Conservation (phyloP, 2,888 invertebrate genomes). For the Cyrtodaria siliqua region DNA sequence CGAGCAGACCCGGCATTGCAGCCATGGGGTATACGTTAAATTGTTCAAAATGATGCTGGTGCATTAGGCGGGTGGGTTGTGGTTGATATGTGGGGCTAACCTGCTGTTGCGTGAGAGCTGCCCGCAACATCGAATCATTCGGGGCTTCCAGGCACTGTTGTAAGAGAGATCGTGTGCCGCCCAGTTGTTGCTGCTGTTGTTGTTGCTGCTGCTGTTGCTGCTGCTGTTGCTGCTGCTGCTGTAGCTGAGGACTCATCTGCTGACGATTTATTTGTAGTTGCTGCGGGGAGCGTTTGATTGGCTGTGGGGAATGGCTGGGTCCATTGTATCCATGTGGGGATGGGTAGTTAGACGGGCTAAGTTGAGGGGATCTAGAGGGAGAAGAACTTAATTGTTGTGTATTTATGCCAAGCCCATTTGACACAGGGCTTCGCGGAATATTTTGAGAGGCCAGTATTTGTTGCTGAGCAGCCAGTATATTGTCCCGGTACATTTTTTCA, state of each 20-base stretch:
- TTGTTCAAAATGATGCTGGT: constrained; percentile 33
- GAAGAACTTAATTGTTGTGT: constrained; percentile 68
- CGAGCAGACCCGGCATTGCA: constrained; percentile 18
- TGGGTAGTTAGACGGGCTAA: constrained; percentile 71
- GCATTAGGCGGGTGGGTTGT: constrained; percentile 22
- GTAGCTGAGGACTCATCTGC: constrained; percentile 23
- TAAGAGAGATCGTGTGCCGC: constrained; percentile 61
- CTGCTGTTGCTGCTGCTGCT: constrained; percentile 56
- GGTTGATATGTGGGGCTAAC: constrained; percentile 41
- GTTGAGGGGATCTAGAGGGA: constrained; percentile 75
- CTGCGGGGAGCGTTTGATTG: constrained; percentile 73
- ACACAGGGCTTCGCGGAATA: constrained; percentile 52
- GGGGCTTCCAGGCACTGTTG: constrained; percentile 75
- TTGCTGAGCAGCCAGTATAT: constrained; percentile 24
- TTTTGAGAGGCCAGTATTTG: constrained; percentile 30
- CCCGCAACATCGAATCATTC: constrained; percentile 78
- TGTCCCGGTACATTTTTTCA: constrained; percentile 49
- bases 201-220: constrained; percentile 11
- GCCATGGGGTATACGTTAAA: constrained; percentile 31
- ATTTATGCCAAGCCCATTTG: constrained; percentile 66
- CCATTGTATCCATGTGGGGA: constrained; percentile 63
- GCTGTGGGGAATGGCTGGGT: constrained; percentile 64
- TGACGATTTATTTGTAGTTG: constrained; percentile 11
- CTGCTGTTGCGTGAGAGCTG: constrained; percentile 75
- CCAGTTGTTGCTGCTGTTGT: constrained; percentile 36